Percentiles rank a stretch among this genome's conserved stretches.
Conservation (phyloP, 2,113 vertebrate species). For the Aix galericulata region DNA sequence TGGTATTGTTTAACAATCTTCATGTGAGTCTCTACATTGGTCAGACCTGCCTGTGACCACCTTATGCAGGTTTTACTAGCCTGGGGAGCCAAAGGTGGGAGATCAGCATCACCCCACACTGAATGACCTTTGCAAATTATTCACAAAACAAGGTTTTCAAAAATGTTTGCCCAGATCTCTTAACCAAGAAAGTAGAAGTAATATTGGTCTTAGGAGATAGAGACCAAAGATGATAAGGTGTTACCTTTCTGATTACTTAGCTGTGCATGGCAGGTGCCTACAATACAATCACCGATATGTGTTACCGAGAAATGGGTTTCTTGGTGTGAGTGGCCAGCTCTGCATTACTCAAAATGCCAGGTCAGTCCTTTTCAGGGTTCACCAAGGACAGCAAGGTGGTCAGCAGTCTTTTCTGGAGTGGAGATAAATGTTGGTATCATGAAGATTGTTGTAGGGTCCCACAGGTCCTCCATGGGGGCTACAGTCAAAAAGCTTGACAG, state of each 20-base stretch:
- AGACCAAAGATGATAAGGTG: background rate
- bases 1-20: background rate
- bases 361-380: background rate
- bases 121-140: background rate
- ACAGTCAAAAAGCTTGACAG: fast-evolving
- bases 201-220: background rate
- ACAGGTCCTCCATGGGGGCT: background rate
- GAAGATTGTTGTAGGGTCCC: background rate
- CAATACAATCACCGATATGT: fast-evolving
- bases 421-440: background rate
- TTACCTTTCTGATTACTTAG: background rate
- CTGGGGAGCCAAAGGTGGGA: background rate
- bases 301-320: background rate
- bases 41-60: background rate
- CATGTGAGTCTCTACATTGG: background rate
- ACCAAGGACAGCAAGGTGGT: background rate
- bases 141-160: background rate
- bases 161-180: background rate
- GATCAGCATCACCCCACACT: background rate
- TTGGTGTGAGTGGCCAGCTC: background rate
- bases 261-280: background rate
- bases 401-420: background rate
- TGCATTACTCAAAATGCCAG: background rate
- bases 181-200: background rate
- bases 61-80: background rate